Evolutionary conservation across 2,797 vertebrate genomes (phyloP), one percentile per base, ranked within the genome.

Genomic region (Borostomias antarcticus): DNA sequence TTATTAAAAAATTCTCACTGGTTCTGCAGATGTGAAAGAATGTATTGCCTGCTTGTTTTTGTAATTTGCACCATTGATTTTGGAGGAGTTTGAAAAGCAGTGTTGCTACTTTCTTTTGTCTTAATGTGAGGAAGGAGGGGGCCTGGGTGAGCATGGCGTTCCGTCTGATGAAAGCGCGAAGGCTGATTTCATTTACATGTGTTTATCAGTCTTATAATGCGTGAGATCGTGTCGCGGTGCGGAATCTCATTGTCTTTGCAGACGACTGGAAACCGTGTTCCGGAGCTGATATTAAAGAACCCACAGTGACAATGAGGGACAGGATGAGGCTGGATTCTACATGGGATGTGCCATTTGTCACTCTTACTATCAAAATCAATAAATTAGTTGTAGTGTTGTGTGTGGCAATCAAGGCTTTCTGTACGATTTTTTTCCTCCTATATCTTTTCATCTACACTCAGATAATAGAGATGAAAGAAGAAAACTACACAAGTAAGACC

Each of bases 1-100:
- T 95, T 95, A 97, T 97, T 94, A 95, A 93, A n/a, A 95, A 96
- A 96, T 92, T 93, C 94, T 95, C 91, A 91, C 88, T 80, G 88
- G 90, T 91, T 92, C 94, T 90, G 86, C 94, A 95, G 93, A 96
- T 95, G 94, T 93, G 93, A 94, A 96, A 95, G 91, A 96, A 96
- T 95, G 91, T 96, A 96, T 98, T 94, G 94, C 94, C 93, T 94
- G 94, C 94, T 95, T 96, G 95, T 96, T 96, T 96, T 95, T 95
- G 94, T 96, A 94, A 98, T 98, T 96, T 98, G 93, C 95, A 97
- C 98, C 95, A 96, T 96, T 97, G 95, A 98, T 97, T 97, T 94
- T 94, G 90, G 86, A 90, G 82, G 86, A 93, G 92, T 94, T 95
- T 93, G 94, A 94, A 93, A 94, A 94, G 94, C 92, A 94, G 93